A percentile compares a stretch with the other conserved stretches of the same genome.
phyloP scores from a whole-genome alignment of 2,113 vertebrate genomes.

The Odontophorus gujanensis region DNA sequence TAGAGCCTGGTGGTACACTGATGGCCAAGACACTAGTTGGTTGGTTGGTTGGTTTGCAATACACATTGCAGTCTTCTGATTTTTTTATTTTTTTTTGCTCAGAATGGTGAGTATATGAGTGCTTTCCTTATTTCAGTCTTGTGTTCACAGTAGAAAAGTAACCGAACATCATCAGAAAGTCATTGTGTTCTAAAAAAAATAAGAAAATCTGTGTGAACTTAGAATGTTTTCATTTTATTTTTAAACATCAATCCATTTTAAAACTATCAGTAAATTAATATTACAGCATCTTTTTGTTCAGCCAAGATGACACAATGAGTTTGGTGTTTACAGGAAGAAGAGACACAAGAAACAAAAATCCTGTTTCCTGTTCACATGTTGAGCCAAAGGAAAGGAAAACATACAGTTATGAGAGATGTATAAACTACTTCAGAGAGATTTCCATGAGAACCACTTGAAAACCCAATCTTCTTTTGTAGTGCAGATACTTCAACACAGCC shows the following conservation, averaged over 20 bases:
- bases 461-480: not conserved
- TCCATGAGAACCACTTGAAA: not conserved
- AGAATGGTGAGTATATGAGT: too few species aligned
- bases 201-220: not conserved
- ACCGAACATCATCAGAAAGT: not conserved
- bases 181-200: not conserved
- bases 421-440: not conserved
- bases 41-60: not conserved
- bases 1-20: not conserved
- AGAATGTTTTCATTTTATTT: not conserved
- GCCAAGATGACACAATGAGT: not conserved
- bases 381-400: not conserved
- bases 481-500: not conserved
- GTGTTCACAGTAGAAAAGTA: not conserved
- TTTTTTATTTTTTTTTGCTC: not conserved
- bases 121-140: not conserved
- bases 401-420: not conserved
- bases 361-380: not conserved
- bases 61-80: not conserved
- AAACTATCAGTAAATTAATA: not conserved
- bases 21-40: not conserved
- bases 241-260: not conserved
- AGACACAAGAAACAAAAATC: not conserved
- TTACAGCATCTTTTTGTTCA: not conserved
- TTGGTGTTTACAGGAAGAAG: not conserved